Base-by-base conservation (phyloP, 2,888 invertebrate genomes). In the Drosophila suboccidentalis region DNA sequence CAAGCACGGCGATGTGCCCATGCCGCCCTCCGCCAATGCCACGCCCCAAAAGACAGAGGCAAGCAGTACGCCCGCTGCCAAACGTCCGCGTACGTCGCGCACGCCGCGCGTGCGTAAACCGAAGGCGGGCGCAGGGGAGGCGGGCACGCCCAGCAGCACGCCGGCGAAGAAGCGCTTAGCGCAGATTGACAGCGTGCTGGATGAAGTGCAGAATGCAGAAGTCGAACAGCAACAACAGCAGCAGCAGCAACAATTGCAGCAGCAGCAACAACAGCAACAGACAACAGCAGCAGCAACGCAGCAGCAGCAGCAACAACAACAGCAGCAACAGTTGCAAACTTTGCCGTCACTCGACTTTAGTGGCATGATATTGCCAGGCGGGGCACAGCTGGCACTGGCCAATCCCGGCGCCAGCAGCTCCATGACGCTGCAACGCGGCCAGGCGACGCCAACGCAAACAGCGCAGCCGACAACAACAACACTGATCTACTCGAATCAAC, bases 351-450 rank as follows among this genome's bases (percentile, higher is more conserved):
- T 92, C 36, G 92, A 92, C 75, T 89, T 92, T 38, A 92, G 92
- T 66, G 91, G 91, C 54, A 92, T 92, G 92, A 91, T 92, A 32
- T 61, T 92, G 78, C 92, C 92, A 3, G 92, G 91, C 19, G 91
- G 91, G 11, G 91, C 91, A 1, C 92, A 92, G 57, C 53, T 92
- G 44, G 92, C 92, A 9, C 71, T 92, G 53, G 92, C 91, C 65
- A 91, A 91, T 71, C 91, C 92, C 0, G 90, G 91, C 4, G 90
- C 90, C 62, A 90, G 89, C 39, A 87, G 91, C 53, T 86, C 91
- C 0, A 80, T 90, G 67, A 74, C 82, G 0, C 67, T 89, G 65
- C 87, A 82, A 13, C 80, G 90, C 1, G 83, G 80, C 1, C 71
- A 77, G 10, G 47, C 80, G 44, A 76, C 89, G 59, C 63, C 90